Evolutionary conservation across 2,113 vertebrate genomes (phyloP).

Genomic region (Caloenas nicobarica): DNA sequence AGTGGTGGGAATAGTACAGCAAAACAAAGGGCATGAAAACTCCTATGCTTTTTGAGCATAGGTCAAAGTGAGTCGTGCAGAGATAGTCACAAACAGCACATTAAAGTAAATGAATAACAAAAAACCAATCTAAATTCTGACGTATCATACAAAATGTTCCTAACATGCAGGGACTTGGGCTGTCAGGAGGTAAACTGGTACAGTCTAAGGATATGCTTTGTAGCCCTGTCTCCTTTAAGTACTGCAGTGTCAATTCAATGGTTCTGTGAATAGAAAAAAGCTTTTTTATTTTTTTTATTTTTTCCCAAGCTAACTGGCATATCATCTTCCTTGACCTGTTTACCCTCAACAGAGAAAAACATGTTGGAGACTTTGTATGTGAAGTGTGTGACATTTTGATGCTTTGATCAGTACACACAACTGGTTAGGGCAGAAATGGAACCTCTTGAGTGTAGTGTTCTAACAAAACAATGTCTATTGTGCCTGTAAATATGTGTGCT

Average conservation of each 20-base stretch:
- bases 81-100: not conserved
- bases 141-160: not conserved
- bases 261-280: not conserved
- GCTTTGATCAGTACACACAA: not conserved
- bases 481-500: not conserved
- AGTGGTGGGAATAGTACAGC: not conserved
- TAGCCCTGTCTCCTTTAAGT: conserved; percentile 43
- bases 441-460: not conserved
- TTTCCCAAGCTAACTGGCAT: not conserved
- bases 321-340: conserved; percentile 12
- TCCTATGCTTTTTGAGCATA: not conserved
- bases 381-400: not conserved
- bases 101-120: not conserved
- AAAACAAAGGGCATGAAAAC: not conserved
- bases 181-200: not conserved
- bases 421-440: not conserved
- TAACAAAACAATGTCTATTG: not conserved
- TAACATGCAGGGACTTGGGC: not conserved
- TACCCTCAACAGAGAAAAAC: not conserved
- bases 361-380: not conserved
- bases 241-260: not conserved
- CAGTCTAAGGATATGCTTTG: not conserved
- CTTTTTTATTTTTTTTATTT: not conserved
- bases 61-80: not conserved
- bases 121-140: not conserved